These are phyloP conservation scores for Dendrocincla tyrannina DNA, from an alignment of 2,797 vertebrate species.

Conservation along the genomic window DNA sequence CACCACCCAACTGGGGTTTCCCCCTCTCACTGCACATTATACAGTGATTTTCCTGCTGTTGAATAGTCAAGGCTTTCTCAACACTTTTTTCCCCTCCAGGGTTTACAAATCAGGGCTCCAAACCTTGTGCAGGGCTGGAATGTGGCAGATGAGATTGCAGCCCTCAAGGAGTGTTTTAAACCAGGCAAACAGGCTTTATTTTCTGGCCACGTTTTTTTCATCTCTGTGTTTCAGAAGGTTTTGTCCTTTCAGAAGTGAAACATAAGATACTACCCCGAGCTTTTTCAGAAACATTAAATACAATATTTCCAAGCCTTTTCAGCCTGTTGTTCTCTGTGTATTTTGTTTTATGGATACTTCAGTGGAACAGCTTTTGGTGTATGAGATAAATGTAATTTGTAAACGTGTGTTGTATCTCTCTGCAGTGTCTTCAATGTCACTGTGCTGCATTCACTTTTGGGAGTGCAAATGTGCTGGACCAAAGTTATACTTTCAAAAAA, in stretches of 20 bases:
- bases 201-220: not conserved
- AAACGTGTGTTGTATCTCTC: not conserved
- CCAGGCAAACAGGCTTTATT: not conserved
- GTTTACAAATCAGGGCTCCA: not conserved
- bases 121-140: not conserved
- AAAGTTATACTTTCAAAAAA: not conserved
- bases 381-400: not conserved
- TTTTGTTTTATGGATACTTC: not conserved
- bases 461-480: not conserved
- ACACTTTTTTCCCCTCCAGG: not conserved
- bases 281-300: not conserved
- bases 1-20: not conserved
- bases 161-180: not conserved
- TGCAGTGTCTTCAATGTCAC: not conserved
- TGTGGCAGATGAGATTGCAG: slow-evolving; percentile 16
- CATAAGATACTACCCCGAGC: not conserved
- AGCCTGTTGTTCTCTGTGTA: not conserved
- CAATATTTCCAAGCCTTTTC: not conserved
- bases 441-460: not conserved
- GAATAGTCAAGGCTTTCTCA: not conserved
- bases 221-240: not conserved
- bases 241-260: not conserved
- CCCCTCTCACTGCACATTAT: not conserved
- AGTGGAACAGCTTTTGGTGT: not conserved
- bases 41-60: not conserved